A percentile compares a stretch with the other conserved stretches of the same genome.
Evolutionary conservation across 2,113 vertebrate genomes (phyloP).

Genomic region (Prinia subflava): DNA sequence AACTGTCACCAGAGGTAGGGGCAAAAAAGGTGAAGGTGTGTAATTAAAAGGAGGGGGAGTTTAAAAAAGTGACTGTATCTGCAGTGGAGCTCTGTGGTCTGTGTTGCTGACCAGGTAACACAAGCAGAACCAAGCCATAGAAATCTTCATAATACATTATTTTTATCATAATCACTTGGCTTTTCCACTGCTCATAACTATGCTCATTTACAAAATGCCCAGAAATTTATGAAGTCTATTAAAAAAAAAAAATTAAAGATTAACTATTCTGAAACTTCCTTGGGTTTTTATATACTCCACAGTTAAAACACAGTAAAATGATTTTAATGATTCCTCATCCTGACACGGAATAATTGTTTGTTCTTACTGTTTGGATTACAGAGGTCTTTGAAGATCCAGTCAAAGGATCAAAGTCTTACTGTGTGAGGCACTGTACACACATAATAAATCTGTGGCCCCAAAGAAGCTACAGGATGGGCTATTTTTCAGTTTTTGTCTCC

Average conservation of each 20-base stretch:
- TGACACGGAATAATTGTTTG: conserved; percentile 40
- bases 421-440: neutral
- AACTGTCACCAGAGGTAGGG: fast-evolving
- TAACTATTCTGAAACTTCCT: conserved; percentile 55
- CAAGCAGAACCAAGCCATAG: neutral
- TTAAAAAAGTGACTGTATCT: neutral
- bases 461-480: neutral
- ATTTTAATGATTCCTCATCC: conserved; percentile 47
- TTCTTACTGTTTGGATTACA: neutral
- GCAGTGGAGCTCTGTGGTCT: neutral
- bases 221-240: conserved; percentile 61
- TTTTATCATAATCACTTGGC: conserved; percentile 57
- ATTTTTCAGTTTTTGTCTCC: neutral
- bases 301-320: conserved; percentile 58
- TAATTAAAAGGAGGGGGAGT: neutral
- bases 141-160: conserved; percentile 1
- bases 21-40: neutral
- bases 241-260: conserved; percentile 40
- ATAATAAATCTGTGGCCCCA: neutral
- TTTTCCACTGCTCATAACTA: conserved; percentile 43
- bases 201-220: conserved; percentile 49
- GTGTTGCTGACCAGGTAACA: neutral
- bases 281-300: neutral
- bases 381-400: neutral
- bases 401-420: neutral